These are phyloP conservation scores for Nectonema munidae DNA, from an alignment of 2,888 invertebrate genomes.

Conservation along the genomic window DNA sequence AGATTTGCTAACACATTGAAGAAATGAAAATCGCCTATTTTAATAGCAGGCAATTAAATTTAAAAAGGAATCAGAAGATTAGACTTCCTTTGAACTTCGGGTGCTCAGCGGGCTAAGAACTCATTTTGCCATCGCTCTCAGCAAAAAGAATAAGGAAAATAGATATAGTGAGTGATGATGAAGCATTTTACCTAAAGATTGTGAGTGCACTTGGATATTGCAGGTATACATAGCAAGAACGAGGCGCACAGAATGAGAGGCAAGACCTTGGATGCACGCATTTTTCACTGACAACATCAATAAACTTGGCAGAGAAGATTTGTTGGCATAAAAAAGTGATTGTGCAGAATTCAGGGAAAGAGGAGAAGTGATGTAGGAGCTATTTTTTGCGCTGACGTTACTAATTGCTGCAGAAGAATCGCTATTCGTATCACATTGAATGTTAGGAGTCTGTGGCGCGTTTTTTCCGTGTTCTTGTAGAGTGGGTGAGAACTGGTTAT, in stretches of 20 bases:
- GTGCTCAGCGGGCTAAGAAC: no score
- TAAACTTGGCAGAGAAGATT: slow-evolving; percentile 35
- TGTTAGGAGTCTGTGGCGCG: neutral
- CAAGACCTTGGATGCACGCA: slow-evolving; percentile 51
- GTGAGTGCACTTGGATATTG: slow-evolving; percentile 47
- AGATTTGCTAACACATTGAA: no score
- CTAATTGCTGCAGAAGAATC: neutral
- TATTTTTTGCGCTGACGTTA: neutral
- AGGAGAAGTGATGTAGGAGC: neutral
- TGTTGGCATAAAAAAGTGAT: neutral
- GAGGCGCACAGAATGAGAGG: slow-evolving; percentile 51
- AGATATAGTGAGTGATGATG: no score
- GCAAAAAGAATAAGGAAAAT: no score
- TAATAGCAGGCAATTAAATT: no score
- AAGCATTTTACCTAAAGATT: slow-evolving; percentile 54
- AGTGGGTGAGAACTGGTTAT: neutral
- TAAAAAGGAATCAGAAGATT: no score
- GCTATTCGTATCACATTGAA: neutral
- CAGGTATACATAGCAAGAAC: slow-evolving; percentile 74
- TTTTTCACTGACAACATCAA: slow-evolving; percentile 63
- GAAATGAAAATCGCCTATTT: no score
- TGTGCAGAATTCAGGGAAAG: no score
- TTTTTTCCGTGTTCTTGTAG: neutral
- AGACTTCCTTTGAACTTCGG: no score
- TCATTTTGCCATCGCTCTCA: no score